Evolutionary conservation across 1,140 invertebrate genomes (phyloP).

Genomic region (Neodiprion fabricii): DNA sequence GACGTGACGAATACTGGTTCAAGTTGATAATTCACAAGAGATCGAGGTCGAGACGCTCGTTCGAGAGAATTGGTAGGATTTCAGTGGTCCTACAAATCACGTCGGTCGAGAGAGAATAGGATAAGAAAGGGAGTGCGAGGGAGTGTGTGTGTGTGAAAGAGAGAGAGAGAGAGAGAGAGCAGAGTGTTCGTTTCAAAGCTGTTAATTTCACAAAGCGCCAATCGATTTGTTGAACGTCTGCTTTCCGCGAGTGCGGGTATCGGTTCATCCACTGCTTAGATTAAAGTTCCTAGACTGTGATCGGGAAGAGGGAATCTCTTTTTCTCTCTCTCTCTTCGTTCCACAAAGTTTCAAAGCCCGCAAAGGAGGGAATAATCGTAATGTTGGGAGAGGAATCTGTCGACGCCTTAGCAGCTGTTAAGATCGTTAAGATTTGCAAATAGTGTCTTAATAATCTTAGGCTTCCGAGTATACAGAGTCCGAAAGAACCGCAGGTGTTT

Average conservation of each 20-base stretch:
- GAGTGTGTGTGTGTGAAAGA: neutral
- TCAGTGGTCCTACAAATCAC: neutral
- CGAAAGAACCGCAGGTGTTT: no score
- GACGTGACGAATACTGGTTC: no score
- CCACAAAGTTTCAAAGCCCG: no score
- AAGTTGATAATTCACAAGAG: no score
- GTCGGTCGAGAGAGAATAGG: neutral
- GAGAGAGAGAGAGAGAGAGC: neutral
- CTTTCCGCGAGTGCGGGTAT: neutral
- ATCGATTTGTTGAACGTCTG: conserved; percentile 2
- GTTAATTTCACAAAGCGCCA: conserved; percentile 2
- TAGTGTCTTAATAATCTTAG: no score
- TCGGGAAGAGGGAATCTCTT: neutral
- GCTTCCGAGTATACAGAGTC: no score
- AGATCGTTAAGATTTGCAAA: no score
- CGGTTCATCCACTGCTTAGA: neutral
- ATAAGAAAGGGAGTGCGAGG: neutral
- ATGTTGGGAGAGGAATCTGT: no score
- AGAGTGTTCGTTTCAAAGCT: neutral
- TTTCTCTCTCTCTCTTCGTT: no score
- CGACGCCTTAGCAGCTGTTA: no score
- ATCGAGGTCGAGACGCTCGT: neutral
- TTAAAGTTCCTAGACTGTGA: neutral
- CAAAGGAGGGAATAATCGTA: neutral
- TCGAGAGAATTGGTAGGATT: neutral